Evolutionary conservation across 2,113 vertebrate genomes (phyloP).

Genomic region (Charina bottae): DNA sequence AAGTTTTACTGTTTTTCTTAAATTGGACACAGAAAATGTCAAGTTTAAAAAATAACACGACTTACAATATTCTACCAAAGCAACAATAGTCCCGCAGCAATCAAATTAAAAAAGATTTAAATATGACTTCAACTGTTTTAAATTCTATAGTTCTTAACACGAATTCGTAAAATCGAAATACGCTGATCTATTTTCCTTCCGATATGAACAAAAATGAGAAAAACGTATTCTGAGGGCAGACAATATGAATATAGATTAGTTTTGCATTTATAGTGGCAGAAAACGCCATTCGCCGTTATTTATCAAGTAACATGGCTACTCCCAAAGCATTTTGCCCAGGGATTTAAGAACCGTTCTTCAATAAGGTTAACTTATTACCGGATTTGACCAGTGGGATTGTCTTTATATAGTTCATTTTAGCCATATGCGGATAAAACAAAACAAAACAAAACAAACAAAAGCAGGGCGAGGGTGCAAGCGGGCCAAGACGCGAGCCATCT

Average conservation of each 20-base stretch:
- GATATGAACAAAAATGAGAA: not conserved
- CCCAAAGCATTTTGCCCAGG: not conserved
- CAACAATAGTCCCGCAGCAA: not conserved
- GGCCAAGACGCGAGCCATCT: not conserved
- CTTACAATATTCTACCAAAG: not conserved
- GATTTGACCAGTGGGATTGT: not conserved
- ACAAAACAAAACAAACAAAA: not conserved
- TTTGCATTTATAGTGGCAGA: not conserved
- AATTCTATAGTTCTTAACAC: not conserved
- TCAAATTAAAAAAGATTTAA: not conserved
- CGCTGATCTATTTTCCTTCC: not conserved
- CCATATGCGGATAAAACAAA: not conserved
- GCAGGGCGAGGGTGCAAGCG: not conserved
- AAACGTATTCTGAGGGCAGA: not conserved
- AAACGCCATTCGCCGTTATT: not conserved
- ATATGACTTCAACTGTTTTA: not conserved
- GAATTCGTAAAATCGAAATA: not conserved
- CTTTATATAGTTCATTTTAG: not conserved
- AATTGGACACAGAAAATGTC: not conserved
- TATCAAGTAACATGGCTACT: not conserved
- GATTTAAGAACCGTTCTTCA: not conserved
- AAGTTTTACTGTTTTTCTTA: not conserved
- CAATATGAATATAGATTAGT: not conserved
- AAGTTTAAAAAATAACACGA: not conserved
- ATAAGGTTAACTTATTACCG: not conserved